phyloP scores from a whole-genome alignment of 1,140 invertebrate species.

The Pogonomyrmex barbatus region DNA sequence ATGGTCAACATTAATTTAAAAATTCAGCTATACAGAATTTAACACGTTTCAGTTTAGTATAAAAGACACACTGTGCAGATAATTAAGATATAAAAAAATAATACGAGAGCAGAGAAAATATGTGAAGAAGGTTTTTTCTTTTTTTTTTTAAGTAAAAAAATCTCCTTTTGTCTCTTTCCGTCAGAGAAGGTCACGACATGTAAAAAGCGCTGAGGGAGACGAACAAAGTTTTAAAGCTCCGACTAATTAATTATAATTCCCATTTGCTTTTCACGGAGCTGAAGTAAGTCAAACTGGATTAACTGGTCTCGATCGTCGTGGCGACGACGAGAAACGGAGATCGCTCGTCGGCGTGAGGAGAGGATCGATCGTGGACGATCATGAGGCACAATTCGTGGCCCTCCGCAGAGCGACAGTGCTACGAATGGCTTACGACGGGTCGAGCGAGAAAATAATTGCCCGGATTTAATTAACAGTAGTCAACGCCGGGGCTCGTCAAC shows the following conservation, averaged over 20 bases:
- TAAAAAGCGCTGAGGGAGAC: neutral
- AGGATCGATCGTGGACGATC: conserved; percentile 65
- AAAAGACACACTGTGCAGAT: no score
- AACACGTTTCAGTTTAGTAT: neutral
- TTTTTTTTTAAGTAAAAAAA: neutral
- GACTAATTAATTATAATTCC: neutral
- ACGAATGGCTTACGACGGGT: conserved; percentile 71
- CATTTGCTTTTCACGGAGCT: neutral
- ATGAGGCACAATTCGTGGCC: conserved; percentile 21
- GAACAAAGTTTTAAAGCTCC: neutral
- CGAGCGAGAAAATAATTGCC: conserved; percentile 74
- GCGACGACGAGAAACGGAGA: neutral
- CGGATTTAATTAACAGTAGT: conserved; percentile 75
- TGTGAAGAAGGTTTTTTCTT: neutral
- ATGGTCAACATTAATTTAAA: neutral
- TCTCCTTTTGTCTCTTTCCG: neutral
- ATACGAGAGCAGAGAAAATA: neutral
- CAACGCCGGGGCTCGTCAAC: conserved; percentile 72
- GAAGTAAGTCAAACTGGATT: neutral
- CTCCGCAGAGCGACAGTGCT: conserved; percentile 38
- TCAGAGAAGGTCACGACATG: neutral
- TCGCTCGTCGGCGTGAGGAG: neutral
- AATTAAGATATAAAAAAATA: neutral
- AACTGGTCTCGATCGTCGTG: neutral
- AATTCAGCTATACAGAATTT: neutral